These are phyloP conservation scores for Mimas tiliae DNA, from an alignment of 2,888 invertebrate genomes.

Conservation along the genomic window DNA sequence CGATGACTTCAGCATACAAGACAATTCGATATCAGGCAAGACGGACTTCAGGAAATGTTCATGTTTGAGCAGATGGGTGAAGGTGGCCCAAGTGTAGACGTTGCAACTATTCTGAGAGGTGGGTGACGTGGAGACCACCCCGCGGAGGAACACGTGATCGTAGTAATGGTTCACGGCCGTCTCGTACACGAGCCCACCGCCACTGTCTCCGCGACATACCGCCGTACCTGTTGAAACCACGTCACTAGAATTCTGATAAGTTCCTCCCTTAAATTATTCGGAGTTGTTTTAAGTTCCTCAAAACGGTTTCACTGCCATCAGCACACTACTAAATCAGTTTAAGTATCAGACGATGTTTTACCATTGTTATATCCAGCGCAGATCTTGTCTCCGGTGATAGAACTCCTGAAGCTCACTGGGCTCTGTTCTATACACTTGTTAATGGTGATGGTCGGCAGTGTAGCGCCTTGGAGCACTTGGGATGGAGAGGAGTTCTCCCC, in stretches of 20 bases:
- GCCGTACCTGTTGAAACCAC: slow-evolving; percentile 35
- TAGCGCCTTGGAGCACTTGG: slow-evolving; percentile 47
- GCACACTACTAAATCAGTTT: too few species aligned
- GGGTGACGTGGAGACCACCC: slow-evolving; percentile 53
- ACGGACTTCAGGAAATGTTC: slow-evolving; percentile 39
- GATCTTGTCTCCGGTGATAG: too few species aligned
- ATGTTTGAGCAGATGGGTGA: slow-evolving; percentile 41
- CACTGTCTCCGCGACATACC: slow-evolving; percentile 54
- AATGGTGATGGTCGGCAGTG: slow-evolving; percentile 51
- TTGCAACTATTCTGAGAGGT: slow-evolving; percentile 41
- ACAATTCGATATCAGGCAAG: neutral
- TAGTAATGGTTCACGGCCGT: neutral
- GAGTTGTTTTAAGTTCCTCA: too few species aligned
- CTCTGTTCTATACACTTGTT: slow-evolving; percentile 45
- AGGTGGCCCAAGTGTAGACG: slow-evolving; percentile 36
- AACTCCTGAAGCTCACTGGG: slow-evolving; percentile 47
- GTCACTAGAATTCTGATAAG: neutral
- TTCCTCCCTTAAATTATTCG: too few species aligned
- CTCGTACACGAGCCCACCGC: slow-evolving; percentile 49
- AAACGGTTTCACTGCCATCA: too few species aligned
- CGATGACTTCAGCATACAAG: neutral
- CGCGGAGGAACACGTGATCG: slow-evolving; percentile 53
- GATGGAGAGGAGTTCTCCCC: slow-evolving; percentile 44
- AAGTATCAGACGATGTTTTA: slow-evolving; percentile 30
- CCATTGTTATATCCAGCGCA: slow-evolving; percentile 55